Evolutionary conservation across 2,797 vertebrate species (phyloP).

Genomic region (Schizothorax lantsangensis): DNA sequence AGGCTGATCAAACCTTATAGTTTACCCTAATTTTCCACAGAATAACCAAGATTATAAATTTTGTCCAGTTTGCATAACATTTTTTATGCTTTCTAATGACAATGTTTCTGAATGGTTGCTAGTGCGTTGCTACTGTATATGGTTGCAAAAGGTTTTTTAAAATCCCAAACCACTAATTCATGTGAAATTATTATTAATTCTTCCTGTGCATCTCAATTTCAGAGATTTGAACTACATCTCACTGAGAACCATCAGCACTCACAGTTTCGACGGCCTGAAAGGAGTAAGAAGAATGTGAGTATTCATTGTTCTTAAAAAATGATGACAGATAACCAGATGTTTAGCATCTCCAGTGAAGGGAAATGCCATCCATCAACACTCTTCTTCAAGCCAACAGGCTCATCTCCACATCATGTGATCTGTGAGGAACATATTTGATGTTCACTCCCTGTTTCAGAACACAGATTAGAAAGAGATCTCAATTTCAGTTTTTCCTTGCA

Average conservation of each 20-base stretch:
- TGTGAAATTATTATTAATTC: neutral
- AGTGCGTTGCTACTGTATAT: neutral
- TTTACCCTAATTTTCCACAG: neutral
- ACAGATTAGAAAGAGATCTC: neutral
- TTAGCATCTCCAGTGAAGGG: neutral
- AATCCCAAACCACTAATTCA: neutral
- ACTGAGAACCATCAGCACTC: slow-evolving; percentile 81
- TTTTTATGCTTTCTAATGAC: neutral
- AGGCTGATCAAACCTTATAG: slow-evolving; percentile 18
- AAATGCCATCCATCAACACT: neutral
- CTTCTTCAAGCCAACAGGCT: neutral
- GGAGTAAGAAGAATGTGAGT: slow-evolving; percentile 85
- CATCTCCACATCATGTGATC: neutral
- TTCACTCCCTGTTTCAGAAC: slow-evolving; percentile 17
- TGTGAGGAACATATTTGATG: neutral
- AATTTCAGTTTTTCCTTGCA: neutral
- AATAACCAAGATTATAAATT: neutral
- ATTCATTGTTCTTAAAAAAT: slow-evolving; percentile 29
- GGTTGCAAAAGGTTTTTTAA: neutral
- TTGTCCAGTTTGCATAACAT: neutral
- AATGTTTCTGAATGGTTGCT: neutral
- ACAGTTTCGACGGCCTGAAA: slow-evolving; percentile 83
- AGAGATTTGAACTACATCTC: slow-evolving; percentile 84
- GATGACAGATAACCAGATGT: neutral
- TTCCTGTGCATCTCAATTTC: slow-evolving; percentile 57